Base-by-base conservation (phyloP, 2,888 invertebrate genomes). In the Lasioglossum marginatum region DNA sequence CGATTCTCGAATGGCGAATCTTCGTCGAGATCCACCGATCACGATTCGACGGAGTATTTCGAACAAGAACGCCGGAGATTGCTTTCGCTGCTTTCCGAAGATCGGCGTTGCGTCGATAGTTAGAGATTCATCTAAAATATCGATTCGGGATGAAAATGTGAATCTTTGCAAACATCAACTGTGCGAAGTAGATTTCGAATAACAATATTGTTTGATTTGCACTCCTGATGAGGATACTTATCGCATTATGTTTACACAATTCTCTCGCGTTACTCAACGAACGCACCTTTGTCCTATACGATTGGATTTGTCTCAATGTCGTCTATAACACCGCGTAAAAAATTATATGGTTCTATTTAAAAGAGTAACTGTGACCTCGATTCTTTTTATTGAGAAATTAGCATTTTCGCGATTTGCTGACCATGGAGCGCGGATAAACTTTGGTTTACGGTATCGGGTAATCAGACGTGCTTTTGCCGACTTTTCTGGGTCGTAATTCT, bases 391-490 rank as follows among this genome's bases (percentile, higher is more conserved):
- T 27, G 60, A 27, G 27, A 27, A 60, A 60, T 60, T 60, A 27
- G 57, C 73, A 72, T 77, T 27, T 60, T 60, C n/a, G 76, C 40
- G 8, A 37, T 60, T 60, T 27, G 60, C 60, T 60, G 60, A 60
- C 60, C 60, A 27, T 60, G 60, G 27, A 60, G 60, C 27, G 14
- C 4, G 27, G 60, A 60, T 60, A 60, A 27, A 60, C 27, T 60
- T 60, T 60, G 27, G 27, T 27, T 27, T 5, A n/a, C 52, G 52
- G 52, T 52, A n/a, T 52, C 52, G 23, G 10, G 27, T 16, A 31
- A 75, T 27, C 60, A 27, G 60, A 16, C 60, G 16, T 27, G 60
- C 27, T 27, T 60, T 60, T 16, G 27, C 14, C 60, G 60, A 27
- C 27, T 16, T 60, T 27, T 27, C 14, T 27, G 14, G 14, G 0